A percentile compares a stretch with the other conserved stretches of the same genome.
Evolutionary conservation across 2,113 vertebrate genomes (phyloP).

Genomic region (Ivindomyrus marchei): DNA sequence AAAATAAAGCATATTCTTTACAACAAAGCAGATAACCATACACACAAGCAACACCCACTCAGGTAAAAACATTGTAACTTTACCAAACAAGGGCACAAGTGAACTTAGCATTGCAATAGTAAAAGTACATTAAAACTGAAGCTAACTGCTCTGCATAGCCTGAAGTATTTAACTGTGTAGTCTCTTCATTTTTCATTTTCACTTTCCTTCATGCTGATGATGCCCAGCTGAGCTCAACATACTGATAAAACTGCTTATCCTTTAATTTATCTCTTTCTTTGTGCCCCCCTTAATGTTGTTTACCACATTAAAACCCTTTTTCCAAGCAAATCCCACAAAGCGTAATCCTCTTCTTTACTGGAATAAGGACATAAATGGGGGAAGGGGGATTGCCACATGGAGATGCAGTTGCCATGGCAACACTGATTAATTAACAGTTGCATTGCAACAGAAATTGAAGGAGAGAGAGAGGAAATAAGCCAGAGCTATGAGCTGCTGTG

Average conservation of each 20-base stretch:
- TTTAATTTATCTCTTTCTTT: conserved; percentile 43
- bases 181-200: background rate
- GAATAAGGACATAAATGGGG: conserved; percentile 12
- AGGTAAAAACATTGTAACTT: background rate
- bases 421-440: conserved; percentile 31
- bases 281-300: conserved; percentile 33
- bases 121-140: background rate
- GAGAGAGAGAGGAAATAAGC: background rate
- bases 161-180: background rate
- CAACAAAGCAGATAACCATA: background rate
- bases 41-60: background rate
- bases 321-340: conserved; percentile 28
- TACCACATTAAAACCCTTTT: conserved; percentile 41
- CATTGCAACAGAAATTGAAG: background rate
- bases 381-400: background rate
- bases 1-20: background rate
- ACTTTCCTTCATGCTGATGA: conserved; percentile 28
- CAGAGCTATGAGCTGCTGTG: background rate
- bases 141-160: background rate
- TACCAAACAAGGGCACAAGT: background rate
- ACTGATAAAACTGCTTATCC: conserved; percentile 38
- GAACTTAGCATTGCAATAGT: background rate
- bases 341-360: conserved; percentile 37
- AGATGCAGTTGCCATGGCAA: conserved; percentile 32
- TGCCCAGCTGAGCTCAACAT: conserved; percentile 21